phyloP scores from a whole-genome alignment of 2,888 invertebrate species.

The Euclidia mi region DNA sequence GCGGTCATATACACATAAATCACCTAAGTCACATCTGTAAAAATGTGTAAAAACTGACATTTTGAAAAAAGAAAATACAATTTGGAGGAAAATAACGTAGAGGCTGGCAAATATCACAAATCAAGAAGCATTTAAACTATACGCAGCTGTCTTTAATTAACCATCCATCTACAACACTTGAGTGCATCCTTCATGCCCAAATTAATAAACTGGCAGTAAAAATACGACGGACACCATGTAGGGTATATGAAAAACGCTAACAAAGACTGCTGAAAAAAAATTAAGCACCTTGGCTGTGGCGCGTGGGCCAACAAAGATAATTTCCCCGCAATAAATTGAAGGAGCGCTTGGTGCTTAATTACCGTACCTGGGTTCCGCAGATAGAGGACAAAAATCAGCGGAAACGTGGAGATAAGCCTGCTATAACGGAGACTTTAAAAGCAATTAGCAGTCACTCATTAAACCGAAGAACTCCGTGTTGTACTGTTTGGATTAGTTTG shows the following conservation, averaged over 20 bases:
- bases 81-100: no score
- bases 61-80: no score
- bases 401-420: conserved; percentile 69
- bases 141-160: background rate
- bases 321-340: conserved; percentile 80
- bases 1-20: no score
- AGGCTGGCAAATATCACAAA: no score
- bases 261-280: conserved; percentile 72
- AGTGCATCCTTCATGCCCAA: conserved; percentile 46
- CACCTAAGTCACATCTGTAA: no score
- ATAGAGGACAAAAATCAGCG: conserved; percentile 71
- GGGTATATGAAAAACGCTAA: conserved; percentile 68
- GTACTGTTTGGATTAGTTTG: background rate
- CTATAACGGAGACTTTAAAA: conserved; percentile 75
- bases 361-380: conserved; percentile 70
- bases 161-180: background rate
- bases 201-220: conserved; percentile 64
- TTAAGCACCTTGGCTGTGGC: conserved; percentile 70
- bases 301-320: conserved; percentile 86
- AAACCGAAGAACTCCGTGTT: conserved; percentile 56
- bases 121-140: no score
- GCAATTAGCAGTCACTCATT: conserved; percentile 79
- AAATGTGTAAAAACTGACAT: no score
- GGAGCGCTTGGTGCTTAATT: conserved; percentile 74
- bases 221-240: conserved; percentile 47